Evolutionary conservation across 2,888 invertebrate genomes (phyloP).

Genomic region (Cryptosula pallasiana): DNA sequence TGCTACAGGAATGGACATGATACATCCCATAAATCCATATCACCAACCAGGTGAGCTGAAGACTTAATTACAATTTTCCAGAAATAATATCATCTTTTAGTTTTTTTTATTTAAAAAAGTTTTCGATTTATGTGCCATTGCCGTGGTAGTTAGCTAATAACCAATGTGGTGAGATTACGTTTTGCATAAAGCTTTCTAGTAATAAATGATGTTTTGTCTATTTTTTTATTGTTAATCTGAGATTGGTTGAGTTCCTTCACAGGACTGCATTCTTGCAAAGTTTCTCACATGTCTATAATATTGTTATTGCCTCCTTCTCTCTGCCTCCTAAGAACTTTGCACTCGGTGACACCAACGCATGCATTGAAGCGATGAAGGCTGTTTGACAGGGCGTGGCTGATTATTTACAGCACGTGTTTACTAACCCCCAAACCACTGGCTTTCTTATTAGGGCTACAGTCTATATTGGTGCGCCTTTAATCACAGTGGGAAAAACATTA

Average conservation of each 20-base stretch:
- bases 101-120: no score
- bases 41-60: slow-evolving; percentile 19
- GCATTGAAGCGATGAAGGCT: background rate
- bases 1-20: slow-evolving; percentile 31
- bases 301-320: background rate
- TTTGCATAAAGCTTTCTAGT: no score
- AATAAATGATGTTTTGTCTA: background rate
- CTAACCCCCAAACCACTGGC: background rate
- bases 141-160: no score
- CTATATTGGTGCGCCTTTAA: background rate
- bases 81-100: no score
- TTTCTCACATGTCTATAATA: background rate
- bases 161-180: no score
- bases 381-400: background rate
- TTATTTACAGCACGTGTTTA: background rate
- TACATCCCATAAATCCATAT: slow-evolving; percentile 43
- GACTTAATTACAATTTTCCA: no score
- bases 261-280: background rate
- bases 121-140: no score
- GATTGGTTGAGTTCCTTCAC: background rate
- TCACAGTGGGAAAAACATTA: background rate
- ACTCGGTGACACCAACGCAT: background rate
- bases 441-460: background rate
- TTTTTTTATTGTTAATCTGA: background rate
- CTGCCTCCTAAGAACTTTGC: slow-evolving; percentile 1